Evolutionary conservation across 2,888 invertebrate genomes (phyloP), one percentile per base, ranked within the genome.

Genomic region (Teleiodes luculella): DNA sequence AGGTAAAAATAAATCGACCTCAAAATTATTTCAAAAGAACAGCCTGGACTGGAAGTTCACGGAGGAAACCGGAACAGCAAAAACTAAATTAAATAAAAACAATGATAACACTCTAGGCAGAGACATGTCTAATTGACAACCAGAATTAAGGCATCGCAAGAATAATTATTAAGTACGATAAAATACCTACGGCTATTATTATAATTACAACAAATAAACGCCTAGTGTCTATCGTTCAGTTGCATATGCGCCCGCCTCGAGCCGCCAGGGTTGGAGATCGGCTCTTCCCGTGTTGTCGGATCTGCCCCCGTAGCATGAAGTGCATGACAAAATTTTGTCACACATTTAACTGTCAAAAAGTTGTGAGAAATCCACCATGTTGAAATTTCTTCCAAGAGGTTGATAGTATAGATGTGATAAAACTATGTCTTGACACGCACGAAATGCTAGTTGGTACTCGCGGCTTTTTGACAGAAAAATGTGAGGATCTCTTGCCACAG

Each of bases 111-210:
- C 83, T 84, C 85, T 88, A 89, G 86, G 86, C 88, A 89, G 86
- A 85, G 79, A 87, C 83, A 76, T 88, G 89, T 90, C 90, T 89
- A 90, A 90, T 90, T 90, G 90, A 90, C 90, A 90, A 90, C 90
- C 90, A 88, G 89, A 90, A 88, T 90, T 90, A 90, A 90, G 90
- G 90, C 90, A 90, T 90, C 88, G 87, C 87, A 90, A 90, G 88
- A 90, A 90, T 85, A 89, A 89, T 86, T 86, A 88, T 90, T 90
- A 90, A 90, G 90, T 90, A 90, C 90, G 86, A 83, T 81, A 81
- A 89, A 89, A 89, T 89, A 90, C 86, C 90, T 90, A 90, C 83
- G 76, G 77, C 89, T 90, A 90, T 87, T 87, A 89, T 87, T 89
- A 90, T 86, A 83, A 83, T 88, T 89, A 88, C 89, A 88, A 88